A percentile compares a stretch with the other conserved stretches of the same genome.
Evolutionary conservation across 2,888 invertebrate genomes (phyloP).

Genomic region (Caradrina kadenii): DNA sequence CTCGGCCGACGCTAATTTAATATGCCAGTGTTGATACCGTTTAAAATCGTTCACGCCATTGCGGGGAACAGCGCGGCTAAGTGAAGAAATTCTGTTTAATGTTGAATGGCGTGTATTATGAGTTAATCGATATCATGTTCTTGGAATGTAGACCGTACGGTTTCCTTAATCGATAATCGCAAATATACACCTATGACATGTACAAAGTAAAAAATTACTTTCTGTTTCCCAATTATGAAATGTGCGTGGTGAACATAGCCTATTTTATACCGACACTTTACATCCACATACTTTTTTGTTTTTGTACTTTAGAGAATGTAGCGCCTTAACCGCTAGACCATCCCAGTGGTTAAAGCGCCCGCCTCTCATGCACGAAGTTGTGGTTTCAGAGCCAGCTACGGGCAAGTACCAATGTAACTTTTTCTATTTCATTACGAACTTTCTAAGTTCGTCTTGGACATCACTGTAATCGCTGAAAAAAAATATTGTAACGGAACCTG

Average conservation of each 20-base stretch:
- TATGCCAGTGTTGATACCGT: slow-evolving; percentile 56
- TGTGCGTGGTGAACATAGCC: neutral
- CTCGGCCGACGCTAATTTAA: slow-evolving; percentile 50
- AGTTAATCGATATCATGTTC: slow-evolving; percentile 28
- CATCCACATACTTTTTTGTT: too few relatives aligned
- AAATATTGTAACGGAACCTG: too few relatives aligned
- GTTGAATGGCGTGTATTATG: slow-evolving; percentile 36
- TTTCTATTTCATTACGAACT: too few relatives aligned
- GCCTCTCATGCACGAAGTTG: too few relatives aligned
- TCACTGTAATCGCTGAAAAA: too few relatives aligned
- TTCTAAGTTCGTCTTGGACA: too few relatives aligned
- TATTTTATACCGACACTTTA: neutral
- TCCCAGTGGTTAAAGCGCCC: too few relatives aligned
- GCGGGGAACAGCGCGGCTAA: slow-evolving; percentile 35
- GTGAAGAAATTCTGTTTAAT: slow-evolving; percentile 41
- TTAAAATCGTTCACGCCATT: slow-evolving; percentile 59
- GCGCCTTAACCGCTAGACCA: too few relatives aligned
- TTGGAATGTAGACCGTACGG: slow-evolving; percentile 5
- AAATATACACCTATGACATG: slow-evolving; percentile 1
- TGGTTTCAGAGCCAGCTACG: too few relatives aligned
- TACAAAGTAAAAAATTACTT: slow-evolving; percentile 5
- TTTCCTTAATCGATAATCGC: slow-evolving; percentile 2
- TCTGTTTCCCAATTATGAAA: neutral
- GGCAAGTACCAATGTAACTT: too few relatives aligned
- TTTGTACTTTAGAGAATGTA: neutral